Evolutionary conservation across 2,797 vertebrate genomes (phyloP).

Genomic region (Urocyon cinereoargenteus): DNA sequence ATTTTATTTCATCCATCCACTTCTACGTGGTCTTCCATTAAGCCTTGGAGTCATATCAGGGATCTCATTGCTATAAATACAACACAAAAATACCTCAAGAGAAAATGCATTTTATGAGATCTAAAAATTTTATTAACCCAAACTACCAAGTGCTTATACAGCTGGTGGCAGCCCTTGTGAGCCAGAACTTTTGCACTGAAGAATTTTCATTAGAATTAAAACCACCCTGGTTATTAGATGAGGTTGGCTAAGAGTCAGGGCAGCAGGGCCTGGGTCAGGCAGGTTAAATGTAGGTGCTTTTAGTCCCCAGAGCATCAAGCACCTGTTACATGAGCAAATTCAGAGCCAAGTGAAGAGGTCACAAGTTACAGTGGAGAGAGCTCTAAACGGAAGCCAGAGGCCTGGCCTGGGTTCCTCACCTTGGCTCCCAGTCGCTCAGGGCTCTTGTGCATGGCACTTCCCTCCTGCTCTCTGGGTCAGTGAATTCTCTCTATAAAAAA

Average conservation of each 20-base stretch:
- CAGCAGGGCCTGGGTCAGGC: neutral
- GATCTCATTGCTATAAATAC: slow-evolving; percentile 59
- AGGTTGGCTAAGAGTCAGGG: neutral
- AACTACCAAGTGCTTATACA: neutral
- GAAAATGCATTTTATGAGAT: slow-evolving; percentile 51
- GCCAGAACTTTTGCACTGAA: neutral
- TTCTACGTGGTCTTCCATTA: neutral
- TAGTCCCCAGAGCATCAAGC: neutral
- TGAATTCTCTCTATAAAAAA: neutral
- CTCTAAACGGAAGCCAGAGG: neutral
- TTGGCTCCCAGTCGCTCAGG: neutral
- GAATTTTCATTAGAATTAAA: slow-evolving; percentile 58
- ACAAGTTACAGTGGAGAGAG: neutral
- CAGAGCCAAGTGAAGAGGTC: neutral
- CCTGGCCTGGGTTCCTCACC: neutral
- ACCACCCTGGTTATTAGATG: neutral
- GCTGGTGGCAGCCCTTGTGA: slow-evolving; percentile 2
- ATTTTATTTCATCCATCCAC: neutral
- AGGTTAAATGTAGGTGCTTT: neutral
- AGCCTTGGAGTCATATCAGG: neutral
- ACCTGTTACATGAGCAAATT: neutral
- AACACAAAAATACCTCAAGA: slow-evolving; percentile 59
- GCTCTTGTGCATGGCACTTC: neutral
- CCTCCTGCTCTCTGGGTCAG: neutral
- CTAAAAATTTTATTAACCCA: slow-evolving; percentile 61